Evolutionary conservation across 2,113 vertebrate genomes (phyloP).

Genomic region (Piliocolobus tephrosceles): DNA sequence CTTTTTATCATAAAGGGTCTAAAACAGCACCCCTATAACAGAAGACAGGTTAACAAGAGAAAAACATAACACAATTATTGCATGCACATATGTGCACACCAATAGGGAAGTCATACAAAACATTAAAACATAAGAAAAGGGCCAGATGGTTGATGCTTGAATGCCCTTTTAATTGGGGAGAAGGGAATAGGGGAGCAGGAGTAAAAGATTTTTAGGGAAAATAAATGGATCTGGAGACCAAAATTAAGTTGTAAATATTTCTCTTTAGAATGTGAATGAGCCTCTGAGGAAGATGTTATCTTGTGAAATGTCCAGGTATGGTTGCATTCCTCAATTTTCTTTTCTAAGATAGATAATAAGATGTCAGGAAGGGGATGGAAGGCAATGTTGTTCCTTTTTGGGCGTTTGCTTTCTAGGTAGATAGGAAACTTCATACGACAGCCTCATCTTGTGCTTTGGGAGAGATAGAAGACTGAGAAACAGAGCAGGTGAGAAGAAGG

Average conservation of each 20-base stretch:
- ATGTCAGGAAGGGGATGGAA: not conserved
- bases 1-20: not conserved
- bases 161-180: not conserved
- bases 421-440: not conserved
- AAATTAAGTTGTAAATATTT: not conserved
- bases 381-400: not conserved
- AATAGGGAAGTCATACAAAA: not conserved
- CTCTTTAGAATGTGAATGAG: not conserved
- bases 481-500: not conserved
- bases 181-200: not conserved
- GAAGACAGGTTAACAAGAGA: not conserved
- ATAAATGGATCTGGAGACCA: not conserved
- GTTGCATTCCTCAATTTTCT: not conserved
- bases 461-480: not conserved
- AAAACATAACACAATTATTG: not conserved
- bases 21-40: not conserved
- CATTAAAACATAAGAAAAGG: not conserved
- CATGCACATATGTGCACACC: not conserved
- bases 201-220: not conserved
- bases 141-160: not conserved
- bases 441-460: not conserved
- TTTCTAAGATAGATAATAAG: not conserved
- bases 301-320: not conserved
- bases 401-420: not conserved
- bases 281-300: not conserved